phyloP scores from a whole-genome alignment of 2,888 invertebrate genomes.

The Drosophila colorata region DNA sequence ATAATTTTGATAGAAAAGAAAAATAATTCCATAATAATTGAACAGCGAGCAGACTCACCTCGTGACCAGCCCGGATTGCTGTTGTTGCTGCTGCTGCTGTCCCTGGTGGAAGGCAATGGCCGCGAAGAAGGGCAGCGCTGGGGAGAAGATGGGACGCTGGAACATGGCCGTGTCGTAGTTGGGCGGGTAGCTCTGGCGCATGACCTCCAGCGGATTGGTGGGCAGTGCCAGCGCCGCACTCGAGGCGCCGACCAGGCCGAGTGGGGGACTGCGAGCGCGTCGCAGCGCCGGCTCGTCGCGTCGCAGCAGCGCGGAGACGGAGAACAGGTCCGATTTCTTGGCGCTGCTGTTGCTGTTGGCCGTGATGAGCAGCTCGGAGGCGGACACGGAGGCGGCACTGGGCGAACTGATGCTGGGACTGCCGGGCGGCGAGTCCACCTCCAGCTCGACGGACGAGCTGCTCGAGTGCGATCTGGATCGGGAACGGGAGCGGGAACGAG shows the following conservation, averaged over 20 bases:
- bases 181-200: slow-evolving; percentile 85
- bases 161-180: slow-evolving; percentile 85
- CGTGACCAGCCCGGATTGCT: slow-evolving; percentile 82
- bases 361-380: slow-evolving; percentile 84
- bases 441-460: slow-evolving; percentile 89
- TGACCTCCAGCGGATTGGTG: slow-evolving; percentile 84
- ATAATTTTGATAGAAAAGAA: too few relatives aligned
- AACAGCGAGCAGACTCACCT: slow-evolving; percentile 66
- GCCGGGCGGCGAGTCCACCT: slow-evolving; percentile 90
- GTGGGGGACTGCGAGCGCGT: slow-evolving; percentile 55
- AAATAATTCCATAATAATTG: too few relatives aligned
- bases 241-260: slow-evolving; percentile 49
- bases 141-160: slow-evolving; percentile 84
- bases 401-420: slow-evolving; percentile 80
- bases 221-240: slow-evolving; percentile 56
- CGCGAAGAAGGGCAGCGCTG: slow-evolving; percentile 84
- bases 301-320: slow-evolving; percentile 92
- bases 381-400: slow-evolving; percentile 69
- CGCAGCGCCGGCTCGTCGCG: slow-evolving; percentile 88
- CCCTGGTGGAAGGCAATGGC: slow-evolving; percentile 85
- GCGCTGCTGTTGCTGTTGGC: slow-evolving; percentile 83
- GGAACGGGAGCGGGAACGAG: slow-evolving; percentile 71
- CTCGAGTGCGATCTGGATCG: slow-evolving; percentile 78
- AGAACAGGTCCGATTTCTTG: slow-evolving; percentile 93
- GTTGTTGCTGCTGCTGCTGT: slow-evolving; percentile 84